Evolutionary conservation across 1,140 invertebrate genomes (phyloP).

Genomic region (Heliconius himera): DNA sequence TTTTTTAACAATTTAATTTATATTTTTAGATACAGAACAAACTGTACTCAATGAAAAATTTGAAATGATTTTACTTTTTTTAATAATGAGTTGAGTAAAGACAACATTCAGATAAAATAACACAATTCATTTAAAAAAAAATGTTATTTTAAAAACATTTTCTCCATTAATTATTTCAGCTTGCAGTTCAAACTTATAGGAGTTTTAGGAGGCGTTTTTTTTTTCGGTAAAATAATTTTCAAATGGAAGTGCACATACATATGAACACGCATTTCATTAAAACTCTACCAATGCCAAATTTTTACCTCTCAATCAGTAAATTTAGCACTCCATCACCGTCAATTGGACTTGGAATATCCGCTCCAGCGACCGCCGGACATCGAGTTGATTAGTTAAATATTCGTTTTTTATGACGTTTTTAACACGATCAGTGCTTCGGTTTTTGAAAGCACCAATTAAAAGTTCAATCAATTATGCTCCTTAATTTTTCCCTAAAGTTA

Average conservation of each 20-base stretch:
- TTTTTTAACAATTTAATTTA: neutral
- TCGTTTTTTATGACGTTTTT: conserved; percentile 28
- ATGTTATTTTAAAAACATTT: neutral
- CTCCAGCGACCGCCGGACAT: conserved; percentile 37
- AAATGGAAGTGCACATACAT: neutral
- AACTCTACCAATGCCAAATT: conserved; percentile 30
- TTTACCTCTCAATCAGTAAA: conserved; percentile 39
- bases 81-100: neutral
- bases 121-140: no score
- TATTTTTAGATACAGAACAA: neutral
- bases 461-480: conserved; percentile 13
- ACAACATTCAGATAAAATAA: no score
- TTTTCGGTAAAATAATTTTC: neutral
- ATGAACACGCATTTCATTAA: neutral
- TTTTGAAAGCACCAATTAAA: conserved; percentile 31
- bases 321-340: conserved; percentile 40
- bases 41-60: neutral
- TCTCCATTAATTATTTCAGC: neutral
- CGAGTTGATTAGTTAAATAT: conserved; percentile 34
- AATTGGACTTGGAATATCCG: conserved; percentile 39
- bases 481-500: neutral
- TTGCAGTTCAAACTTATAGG: neutral
- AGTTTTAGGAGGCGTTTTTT: neutral
- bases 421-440: conserved; percentile 17
- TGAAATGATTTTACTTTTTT: neutral